Evolutionary conservation across 2,888 invertebrate genomes (phyloP).

Genomic region (Cheilosia impressa): DNA sequence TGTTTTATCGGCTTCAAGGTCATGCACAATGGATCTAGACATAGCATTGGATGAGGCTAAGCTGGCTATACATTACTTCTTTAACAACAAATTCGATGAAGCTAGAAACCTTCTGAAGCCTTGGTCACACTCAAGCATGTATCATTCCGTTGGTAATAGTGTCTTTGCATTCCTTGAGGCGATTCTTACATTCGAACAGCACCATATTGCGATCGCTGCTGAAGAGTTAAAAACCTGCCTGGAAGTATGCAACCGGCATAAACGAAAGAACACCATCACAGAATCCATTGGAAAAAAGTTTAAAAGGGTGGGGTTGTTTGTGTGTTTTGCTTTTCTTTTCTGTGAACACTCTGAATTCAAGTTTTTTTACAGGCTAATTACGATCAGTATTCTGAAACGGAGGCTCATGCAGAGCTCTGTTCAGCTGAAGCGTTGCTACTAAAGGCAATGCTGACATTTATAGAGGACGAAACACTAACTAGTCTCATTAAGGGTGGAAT

Average conservation of each 20-base stretch:
- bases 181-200: conserved; percentile 94
- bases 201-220: conserved; percentile 89
- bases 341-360: neutral
- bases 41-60: conserved; percentile 90
- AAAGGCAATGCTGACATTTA: conserved; percentile 94
- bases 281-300: conserved; percentile 93
- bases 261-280: conserved; percentile 86
- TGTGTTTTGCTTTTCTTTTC: neutral
- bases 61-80: conserved; percentile 93
- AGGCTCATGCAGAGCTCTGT: conserved; percentile 97
- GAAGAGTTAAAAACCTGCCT: conserved; percentile 91
- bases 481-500: conserved; percentile 97
- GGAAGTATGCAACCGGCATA: conserved; percentile 88
- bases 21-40: conserved; percentile 77
- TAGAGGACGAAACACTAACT: conserved; percentile 96
- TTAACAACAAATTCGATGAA: conserved; percentile 94
- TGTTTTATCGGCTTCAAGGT: conserved; percentile 20
- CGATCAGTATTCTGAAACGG: conserved; percentile 89
- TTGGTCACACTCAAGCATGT: conserved; percentile 93
- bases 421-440: conserved; percentile 96
- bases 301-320: conserved; percentile 84
- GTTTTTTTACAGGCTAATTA: conserved; percentile 87
- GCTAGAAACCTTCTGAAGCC: conserved; percentile 92
- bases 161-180: conserved; percentile 96
- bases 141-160: conserved; percentile 95